phyloP scores from a whole-genome alignment of 2,888 invertebrate genomes.

The Diarsia brunnea region DNA sequence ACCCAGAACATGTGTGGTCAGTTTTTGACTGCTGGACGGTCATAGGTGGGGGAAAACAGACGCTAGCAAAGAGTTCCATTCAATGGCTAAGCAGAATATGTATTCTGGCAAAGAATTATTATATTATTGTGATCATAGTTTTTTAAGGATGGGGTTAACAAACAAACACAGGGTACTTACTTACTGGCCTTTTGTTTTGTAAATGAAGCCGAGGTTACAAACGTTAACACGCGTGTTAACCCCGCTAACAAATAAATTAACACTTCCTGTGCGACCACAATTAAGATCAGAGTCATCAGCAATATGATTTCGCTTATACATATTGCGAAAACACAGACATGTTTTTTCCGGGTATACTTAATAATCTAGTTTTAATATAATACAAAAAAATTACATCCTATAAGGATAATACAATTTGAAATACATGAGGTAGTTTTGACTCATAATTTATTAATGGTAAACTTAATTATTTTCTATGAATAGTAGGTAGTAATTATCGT shows the following conservation, averaged over 20 bases:
- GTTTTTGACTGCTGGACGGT: not conserved
- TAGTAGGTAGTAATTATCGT: too few species aligned
- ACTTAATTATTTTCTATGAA: not conserved
- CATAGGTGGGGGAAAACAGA: not conserved
- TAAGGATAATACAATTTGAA: not conserved
- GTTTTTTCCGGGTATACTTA: not conserved
- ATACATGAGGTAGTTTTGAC: not conserved
- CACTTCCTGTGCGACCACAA: constrained; percentile 44
- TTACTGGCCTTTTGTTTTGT: constrained; percentile 4
- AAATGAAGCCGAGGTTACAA: constrained; percentile 11
- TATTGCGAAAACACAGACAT: not conserved
- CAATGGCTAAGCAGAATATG: not conserved
- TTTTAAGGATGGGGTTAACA: not conserved
- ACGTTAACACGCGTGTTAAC: constrained; percentile 21
- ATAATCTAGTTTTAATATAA: not conserved
- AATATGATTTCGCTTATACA: constrained; percentile 14
- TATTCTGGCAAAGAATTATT: not conserved
- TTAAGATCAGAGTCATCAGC: constrained; percentile 34
- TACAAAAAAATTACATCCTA: not conserved
- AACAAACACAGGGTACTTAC: not conserved
- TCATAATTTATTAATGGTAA: too few species aligned
- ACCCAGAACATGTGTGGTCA: not conserved
- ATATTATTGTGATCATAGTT: too few species aligned
- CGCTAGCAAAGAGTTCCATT: not conserved
- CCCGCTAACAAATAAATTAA: constrained; percentile 47